phyloP scores from a whole-genome alignment of 1,140 invertebrate species.

The Rhynchophorus ferrugineus region DNA sequence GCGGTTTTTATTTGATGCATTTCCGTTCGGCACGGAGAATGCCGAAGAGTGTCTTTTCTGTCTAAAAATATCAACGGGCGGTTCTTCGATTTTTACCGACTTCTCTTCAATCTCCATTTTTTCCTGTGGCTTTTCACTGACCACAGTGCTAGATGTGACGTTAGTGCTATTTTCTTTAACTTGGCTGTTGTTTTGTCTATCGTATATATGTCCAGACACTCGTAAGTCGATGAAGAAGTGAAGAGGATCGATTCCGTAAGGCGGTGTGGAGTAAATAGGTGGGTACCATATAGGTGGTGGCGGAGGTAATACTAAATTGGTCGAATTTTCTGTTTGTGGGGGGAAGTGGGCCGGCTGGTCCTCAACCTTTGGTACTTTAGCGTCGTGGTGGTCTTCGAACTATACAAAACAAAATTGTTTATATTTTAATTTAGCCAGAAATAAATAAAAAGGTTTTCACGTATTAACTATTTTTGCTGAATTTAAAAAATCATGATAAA shows the following conservation, averaged over 20 bases:
- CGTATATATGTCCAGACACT: conserved; percentile 73
- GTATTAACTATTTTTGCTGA: no score
- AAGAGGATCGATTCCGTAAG: conserved; percentile 69
- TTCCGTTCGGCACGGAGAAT: conserved; percentile 53
- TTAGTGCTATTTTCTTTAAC: conserved; percentile 26
- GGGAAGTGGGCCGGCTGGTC: conserved; percentile 1
- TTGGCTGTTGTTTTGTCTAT: conserved; percentile 53
- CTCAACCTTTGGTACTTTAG: conserved; percentile 7
- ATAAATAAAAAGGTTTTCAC: no score
- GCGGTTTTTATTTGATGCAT: conserved; percentile 27
- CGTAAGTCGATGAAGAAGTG: conserved; percentile 76
- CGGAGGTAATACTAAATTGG: conserved; percentile 44
- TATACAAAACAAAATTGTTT: background rate
- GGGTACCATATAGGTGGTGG: conserved; percentile 73
- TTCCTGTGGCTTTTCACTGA: conserved; percentile 28
- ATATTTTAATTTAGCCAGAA: no score
- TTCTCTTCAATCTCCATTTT: conserved; percentile 14
- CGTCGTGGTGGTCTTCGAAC: conserved; percentile 6
- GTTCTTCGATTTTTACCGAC: conserved; percentile 16
- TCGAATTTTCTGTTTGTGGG: conserved; percentile 25
- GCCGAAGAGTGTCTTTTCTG: conserved; percentile 53
- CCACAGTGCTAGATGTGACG: conserved; percentile 20
- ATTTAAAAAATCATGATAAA: no score
- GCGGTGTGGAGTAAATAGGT: conserved; percentile 57
- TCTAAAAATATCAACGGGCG: conserved; percentile 28